Conservation (phyloP, 2,797 vertebrate species). For the Gallirallus australis region DNA sequence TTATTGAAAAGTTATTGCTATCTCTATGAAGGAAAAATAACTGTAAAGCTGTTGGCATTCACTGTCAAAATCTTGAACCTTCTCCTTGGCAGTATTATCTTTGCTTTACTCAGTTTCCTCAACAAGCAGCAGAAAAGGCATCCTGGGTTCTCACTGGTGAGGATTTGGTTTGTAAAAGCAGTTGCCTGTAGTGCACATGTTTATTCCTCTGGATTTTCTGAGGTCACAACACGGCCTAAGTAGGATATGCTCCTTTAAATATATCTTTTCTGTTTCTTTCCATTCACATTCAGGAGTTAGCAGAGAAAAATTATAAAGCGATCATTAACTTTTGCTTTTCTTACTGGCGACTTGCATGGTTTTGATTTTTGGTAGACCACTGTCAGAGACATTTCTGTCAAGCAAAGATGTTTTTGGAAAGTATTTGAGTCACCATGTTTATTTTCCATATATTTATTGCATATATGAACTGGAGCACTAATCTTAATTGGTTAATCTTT, state of each 20-base stretch:
- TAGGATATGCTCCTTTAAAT: neutral
- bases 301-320: neutral
- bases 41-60: neutral
- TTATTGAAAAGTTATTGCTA: neutral
- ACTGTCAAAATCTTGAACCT: neutral
- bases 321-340: neutral
- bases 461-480: neutral
- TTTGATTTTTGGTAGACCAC: neutral
- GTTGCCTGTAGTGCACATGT: neutral
- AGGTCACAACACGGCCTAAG: neutral
- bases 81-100: neutral
- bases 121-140: neutral
- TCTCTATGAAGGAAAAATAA: neutral
- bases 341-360: neutral
- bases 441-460: neutral
- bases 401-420: neutral
- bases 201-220: neutral
- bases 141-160: neutral
- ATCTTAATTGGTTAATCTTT: neutral
- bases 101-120: neutral
- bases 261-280: neutral
- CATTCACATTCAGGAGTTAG: neutral
- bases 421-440: neutral
- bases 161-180: neutral
- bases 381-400: neutral